These are phyloP conservation scores for Falcunculus frontatus DNA, from an alignment of 2,113 vertebrate species.

Conservation along the genomic window DNA sequence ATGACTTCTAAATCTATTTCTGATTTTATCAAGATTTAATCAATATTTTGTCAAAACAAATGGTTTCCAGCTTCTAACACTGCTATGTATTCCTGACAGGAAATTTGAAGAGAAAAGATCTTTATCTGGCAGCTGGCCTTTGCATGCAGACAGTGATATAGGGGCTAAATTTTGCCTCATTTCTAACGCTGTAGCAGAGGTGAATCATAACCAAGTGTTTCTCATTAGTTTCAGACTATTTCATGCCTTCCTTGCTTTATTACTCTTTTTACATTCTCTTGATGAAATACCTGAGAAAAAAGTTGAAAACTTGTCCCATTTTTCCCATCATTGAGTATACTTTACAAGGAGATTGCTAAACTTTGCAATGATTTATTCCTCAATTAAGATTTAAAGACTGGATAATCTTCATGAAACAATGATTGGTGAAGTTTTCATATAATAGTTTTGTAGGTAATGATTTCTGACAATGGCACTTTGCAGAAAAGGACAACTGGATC, in stretches of 20 bases:
- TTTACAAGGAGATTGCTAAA: slow-evolving; percentile 40
- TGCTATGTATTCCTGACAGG: background rate
- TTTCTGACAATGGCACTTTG: background rate
- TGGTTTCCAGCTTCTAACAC: background rate
- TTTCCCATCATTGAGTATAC: background rate
- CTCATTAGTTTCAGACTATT: slow-evolving; percentile 10
- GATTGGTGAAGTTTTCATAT: background rate
- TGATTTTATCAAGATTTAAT: background rate
- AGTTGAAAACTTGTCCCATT: background rate
- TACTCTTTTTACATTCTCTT: background rate
- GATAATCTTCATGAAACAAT: background rate
- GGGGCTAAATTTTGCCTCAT: background rate
- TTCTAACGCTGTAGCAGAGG: background rate
- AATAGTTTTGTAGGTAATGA: background rate
- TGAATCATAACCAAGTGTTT: background rate
- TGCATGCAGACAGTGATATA: background rate
- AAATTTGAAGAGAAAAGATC: background rate
- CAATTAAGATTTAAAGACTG: slow-evolving; percentile 40
- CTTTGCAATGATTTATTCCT: slow-evolving; percentile 33
- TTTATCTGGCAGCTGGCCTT: background rate
- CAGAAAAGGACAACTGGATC: background rate
- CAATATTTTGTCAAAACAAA: background rate
- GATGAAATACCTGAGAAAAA: slow-evolving; percentile 2
- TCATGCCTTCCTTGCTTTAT: slow-evolving; percentile 27
- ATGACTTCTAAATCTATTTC: background rate